A percentile compares a stretch with the other conserved stretches of the same genome.
Evolutionary conservation across 2,113 vertebrate genomes (phyloP).

Genomic region (Hippolais icterina): DNA sequence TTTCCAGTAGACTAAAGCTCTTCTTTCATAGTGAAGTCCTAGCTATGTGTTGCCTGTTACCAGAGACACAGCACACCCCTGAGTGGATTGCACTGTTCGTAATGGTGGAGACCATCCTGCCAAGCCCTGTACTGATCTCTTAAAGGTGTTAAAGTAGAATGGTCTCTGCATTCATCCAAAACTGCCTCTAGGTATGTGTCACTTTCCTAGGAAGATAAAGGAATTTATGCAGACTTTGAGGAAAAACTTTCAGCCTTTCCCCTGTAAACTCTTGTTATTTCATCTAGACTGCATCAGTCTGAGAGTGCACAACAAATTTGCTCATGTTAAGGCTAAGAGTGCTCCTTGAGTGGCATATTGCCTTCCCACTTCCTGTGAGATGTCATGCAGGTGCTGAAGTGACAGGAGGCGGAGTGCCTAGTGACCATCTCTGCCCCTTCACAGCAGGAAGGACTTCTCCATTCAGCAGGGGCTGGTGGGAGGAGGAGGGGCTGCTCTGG

Average conservation of each 20-base stretch:
- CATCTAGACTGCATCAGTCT: not conserved
- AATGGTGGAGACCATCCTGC: not conserved
- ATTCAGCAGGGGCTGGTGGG: not conserved
- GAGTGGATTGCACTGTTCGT: not conserved
- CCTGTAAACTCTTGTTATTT: not conserved
- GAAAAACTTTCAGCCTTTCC: not conserved
- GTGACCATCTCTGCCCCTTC: not conserved
- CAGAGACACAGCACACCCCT: not conserved
- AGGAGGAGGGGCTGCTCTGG: not conserved
- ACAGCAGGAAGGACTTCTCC: not conserved
- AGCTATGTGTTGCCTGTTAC: not conserved
- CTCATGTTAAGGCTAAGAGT: not conserved
- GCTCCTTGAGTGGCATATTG: not conserved
- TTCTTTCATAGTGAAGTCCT: not conserved
- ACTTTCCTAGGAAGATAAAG: not conserved
- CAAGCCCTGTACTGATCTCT: not conserved
- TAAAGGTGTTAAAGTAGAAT: not conserved
- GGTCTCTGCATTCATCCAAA: not conserved
- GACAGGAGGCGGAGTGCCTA: not conserved
- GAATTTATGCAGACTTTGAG: not conserved
- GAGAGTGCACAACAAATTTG: not conserved
- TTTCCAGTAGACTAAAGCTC: not conserved
- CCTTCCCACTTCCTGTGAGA: not conserved
- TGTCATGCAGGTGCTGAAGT: not conserved
- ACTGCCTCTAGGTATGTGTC: not conserved